Percentiles rank a stretch among this genome's conserved stretches.
Evolutionary conservation across 2,888 invertebrate genomes (phyloP).

Genomic region (Tetheella fluctuosa): DNA sequence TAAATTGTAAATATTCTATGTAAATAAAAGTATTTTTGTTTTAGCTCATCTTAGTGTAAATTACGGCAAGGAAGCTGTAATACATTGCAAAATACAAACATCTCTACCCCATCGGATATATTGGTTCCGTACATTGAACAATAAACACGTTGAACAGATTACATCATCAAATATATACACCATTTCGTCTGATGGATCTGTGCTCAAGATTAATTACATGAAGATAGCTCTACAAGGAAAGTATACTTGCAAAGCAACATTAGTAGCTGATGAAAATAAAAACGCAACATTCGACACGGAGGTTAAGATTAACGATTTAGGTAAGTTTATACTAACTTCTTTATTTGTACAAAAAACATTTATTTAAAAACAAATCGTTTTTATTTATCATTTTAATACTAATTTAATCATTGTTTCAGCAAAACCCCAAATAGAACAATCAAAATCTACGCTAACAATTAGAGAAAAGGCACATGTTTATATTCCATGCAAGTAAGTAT

Average conservation of each 20-base stretch:
- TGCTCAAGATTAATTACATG: neutral
- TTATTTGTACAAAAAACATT: too few species aligned
- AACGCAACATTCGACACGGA: neutral
- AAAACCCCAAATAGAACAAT: neutral
- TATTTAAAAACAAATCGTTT: too few species aligned
- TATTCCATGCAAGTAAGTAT: slow-evolving; percentile 5
- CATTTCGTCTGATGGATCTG: neutral
- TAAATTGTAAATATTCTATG: too few species aligned
- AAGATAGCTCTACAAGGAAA: neutral
- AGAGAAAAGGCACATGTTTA: neutral
- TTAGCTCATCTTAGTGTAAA: neutral
- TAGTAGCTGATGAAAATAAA: neutral
- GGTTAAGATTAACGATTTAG: neutral
- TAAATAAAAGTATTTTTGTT: neutral
- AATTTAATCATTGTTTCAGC: neutral
- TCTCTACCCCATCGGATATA: neutral
- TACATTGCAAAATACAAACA: slow-evolving; percentile 3
- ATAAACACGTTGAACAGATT: neutral
- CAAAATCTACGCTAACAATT: neutral
- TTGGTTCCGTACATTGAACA: neutral
- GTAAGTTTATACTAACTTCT: too few species aligned
- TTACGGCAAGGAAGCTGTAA: neutral
- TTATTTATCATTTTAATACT: too few species aligned
- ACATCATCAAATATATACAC: neutral
- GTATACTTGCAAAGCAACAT: neutral